Base-by-base conservation (phyloP, 2,797 vertebrate species). In the Thalassophryne amazonica region DNA sequence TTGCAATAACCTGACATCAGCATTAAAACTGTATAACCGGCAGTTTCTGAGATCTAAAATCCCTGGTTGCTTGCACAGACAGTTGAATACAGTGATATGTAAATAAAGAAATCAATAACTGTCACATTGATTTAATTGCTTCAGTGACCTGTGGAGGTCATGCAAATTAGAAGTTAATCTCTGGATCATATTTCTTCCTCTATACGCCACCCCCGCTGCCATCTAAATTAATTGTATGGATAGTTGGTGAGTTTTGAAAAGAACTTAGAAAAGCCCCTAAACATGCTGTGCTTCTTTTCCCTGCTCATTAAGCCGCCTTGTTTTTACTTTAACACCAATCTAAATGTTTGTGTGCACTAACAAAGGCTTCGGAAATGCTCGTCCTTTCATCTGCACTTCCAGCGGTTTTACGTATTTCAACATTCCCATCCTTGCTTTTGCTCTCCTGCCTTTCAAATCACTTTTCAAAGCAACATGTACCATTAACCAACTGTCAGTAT, bases 401-500 rank as follows among this genome's bases (percentile, higher is more conserved):
- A 37, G n/a, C n/a, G n/a, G 36, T 37, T 54, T 21, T 30, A 48
- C 34, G 14, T 12, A 49, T 58, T 62, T 68, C 40, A 43, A 30
- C 49, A 51, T 19, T 56, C 20, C 24, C 28, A 46, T 38, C 13
- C 30, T 25, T 22, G 27, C 23, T 27, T 65, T 55, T 27, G 24
- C 57, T 48, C 32, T 32, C 27, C 53, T 54, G 49, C 49, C 51
- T 78, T 78, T 74, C 46, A 66, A 76, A 64, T 74, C 45, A 39
- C 35, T 69, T 69, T 70, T 83, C 62, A 73, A 71, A 79, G 56
- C 56, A 42, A 13, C 49, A 28, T 41, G 42, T 60, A 73, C 58
- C 60, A 76, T 78, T 70, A 74, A 62, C 43, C 73, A 61, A 32
- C 69, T 68, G 69, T 79, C 60, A 68, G 13, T 38, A 40, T 45